These are phyloP conservation scores for Psittacula cyanocephala DNA, from an alignment of 2,113 vertebrate genomes.

Conservation along the genomic window DNA sequence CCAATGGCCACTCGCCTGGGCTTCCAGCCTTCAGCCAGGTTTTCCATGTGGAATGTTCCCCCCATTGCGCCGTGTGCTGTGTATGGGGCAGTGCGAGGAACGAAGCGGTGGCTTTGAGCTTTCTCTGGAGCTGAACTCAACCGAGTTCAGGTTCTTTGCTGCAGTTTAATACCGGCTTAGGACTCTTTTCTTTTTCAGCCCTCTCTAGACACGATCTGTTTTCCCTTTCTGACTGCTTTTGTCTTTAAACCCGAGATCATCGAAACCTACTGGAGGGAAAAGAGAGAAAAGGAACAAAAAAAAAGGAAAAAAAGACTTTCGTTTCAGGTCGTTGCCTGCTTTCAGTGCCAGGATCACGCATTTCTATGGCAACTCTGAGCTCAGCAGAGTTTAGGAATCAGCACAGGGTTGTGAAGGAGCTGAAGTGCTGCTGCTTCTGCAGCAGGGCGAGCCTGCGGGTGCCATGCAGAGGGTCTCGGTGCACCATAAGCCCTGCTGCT, in stretches of 20 bases:
- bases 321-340: slow-evolving; percentile 48
- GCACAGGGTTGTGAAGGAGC: slow-evolving; percentile 53
- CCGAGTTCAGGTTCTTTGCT: slow-evolving; percentile 51
- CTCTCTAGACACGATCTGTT: slow-evolving; percentile 1
- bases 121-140: slow-evolving; percentile 65
- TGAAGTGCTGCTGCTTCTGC: slow-evolving; percentile 29
- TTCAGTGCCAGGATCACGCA: slow-evolving; percentile 61
- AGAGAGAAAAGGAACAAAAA: neutral
- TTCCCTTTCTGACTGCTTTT: slow-evolving; percentile 17
- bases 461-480: neutral
- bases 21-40: neutral
- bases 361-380: slow-evolving; percentile 76
- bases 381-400: slow-evolving; percentile 61
- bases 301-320: neutral
- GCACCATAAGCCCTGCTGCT: neutral
- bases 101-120: slow-evolving; percentile 53
- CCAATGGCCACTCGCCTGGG: neutral
- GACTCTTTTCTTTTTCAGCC: neutral
- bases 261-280: neutral
- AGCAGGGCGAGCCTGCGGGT: neutral
- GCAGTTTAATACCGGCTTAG: slow-evolving; percentile 52
- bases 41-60: neutral
- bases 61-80: slow-evolving; percentile 4
- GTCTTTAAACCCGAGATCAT: neutral
- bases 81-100: slow-evolving; percentile 40